Evolutionary conservation across 1,140 invertebrate species (phyloP), one percentile per base, ranked within the genome.

Genomic region (Thaumatotibia leucotreta): DNA sequence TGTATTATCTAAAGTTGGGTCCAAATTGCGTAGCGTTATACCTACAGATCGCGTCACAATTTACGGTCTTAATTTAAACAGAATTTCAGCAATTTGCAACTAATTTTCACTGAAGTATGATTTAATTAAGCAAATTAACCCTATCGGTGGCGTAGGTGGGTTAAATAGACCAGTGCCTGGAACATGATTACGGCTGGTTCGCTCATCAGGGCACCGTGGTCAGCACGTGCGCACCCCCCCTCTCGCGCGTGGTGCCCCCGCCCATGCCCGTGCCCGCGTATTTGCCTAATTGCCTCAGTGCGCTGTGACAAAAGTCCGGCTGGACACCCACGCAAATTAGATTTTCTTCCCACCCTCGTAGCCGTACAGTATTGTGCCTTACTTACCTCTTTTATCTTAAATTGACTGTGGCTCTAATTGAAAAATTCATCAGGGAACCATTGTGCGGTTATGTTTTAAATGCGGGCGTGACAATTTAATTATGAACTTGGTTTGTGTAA

Each of bases 241-340:
- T 67, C 63, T 39, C 67, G 63, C 52, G 45, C 66, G 29, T 17
- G 32, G 62, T n/a, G n/a, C n/a, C n/a, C n/a, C n/a, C n/a, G n/a
- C n/a, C 65, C 65, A 65, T 65, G 63, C 64, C 63, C 68, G 61
- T 78, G 75, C 74, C 72, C 77, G 76, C 75, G 73, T 87, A 85
- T 89, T 89, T 88, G 84, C 80, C 77, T 88, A 89, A 88, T 88
- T 88, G 87, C 80, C 66, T 72, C 79, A 80, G 76, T 80, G 73
- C 76, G 72, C 70, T 81, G 80, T 82, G 83, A 88, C 84, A 86
- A 88, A 89, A 87, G 80, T 87, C 79, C 79, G 77, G 65, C 68
- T 75, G 75, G 72, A 71, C 69, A 70, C 67, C 72, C 76, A 71
- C 70, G 76, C 74, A 88, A 89, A 88, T 88, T 86, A 86, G 81